phyloP scores from a whole-genome alignment of 2,888 invertebrate genomes.

The Pyrocoelia pectoralis region DNA sequence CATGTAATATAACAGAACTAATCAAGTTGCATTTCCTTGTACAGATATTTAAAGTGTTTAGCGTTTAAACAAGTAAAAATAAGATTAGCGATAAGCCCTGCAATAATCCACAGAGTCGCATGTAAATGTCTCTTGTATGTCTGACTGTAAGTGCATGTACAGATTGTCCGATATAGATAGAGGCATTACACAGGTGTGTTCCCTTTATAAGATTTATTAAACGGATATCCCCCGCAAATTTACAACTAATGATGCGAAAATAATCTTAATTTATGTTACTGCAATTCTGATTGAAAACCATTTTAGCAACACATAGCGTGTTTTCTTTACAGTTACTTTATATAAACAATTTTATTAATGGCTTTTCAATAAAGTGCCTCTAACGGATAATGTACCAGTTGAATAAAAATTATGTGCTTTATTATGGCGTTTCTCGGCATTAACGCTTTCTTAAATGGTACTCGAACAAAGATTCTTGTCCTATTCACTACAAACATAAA shows the following conservation, averaged over 20 bases:
- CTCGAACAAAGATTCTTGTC: too few relatives aligned
- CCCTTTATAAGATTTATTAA: slow-evolving; percentile 37
- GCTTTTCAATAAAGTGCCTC: slow-evolving; percentile 8
- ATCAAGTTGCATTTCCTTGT: slow-evolving; percentile 26
- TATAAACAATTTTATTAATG: slow-evolving; percentile 8
- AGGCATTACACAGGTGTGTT: slow-evolving; percentile 34
- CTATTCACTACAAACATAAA: too few relatives aligned
- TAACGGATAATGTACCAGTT: not conserved
- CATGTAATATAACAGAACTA: slow-evolving; percentile 14
- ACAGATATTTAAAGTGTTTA: slow-evolving; percentile 11
- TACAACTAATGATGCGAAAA: slow-evolving; percentile 30
- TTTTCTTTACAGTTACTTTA: slow-evolving; percentile 11
- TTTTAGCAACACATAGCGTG: slow-evolving; percentile 11
- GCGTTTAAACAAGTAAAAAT: slow-evolving; percentile 22
- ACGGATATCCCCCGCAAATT: slow-evolving; percentile 38
- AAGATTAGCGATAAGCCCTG: slow-evolving; percentile 22
- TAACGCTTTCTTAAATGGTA: too few relatives aligned
- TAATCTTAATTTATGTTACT: slow-evolving; percentile 23
- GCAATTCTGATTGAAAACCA: slow-evolving; percentile 14
- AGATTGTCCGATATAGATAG: slow-evolving; percentile 39
- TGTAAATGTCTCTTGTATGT: slow-evolving; percentile 34
- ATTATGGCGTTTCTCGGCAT: not conserved
- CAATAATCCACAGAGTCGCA: slow-evolving; percentile 28
- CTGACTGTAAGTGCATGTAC: slow-evolving; percentile 35
- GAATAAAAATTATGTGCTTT: not conserved